Conservation (phyloP, 2,113 vertebrate species). For the Macquaria ambigua region DNA sequence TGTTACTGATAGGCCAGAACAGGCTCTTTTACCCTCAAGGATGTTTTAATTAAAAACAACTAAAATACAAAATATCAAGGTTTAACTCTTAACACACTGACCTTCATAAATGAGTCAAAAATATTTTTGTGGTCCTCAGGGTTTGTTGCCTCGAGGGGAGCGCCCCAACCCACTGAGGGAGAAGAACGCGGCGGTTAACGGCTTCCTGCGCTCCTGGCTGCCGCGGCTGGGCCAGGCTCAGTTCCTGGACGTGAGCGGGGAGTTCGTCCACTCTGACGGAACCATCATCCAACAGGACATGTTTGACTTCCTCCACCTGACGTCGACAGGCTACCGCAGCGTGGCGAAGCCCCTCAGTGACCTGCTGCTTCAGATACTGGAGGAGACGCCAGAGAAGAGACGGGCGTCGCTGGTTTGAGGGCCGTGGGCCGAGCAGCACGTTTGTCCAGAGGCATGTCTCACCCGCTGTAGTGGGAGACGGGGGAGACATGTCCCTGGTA, state of each 20-base stretch:
- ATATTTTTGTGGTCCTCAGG: constrained; percentile 79
- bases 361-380: constrained; percentile 97
- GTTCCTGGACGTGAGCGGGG: constrained; percentile 90
- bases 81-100: neutral
- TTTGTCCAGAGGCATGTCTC: constrained; percentile 63
- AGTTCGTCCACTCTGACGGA: constrained; percentile 95
- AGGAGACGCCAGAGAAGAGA: constrained; percentile 96
- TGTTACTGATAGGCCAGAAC: neutral
- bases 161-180: constrained; percentile 94
- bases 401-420: constrained; percentile 92
- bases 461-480: constrained; percentile 39
- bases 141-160: constrained; percentile 95
- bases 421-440: constrained; percentile 6
- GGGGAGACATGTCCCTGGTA: constrained; percentile 67
- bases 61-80: neutral
- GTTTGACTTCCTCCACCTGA: constrained; percentile 99
- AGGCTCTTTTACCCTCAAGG: neutral
- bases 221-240: constrained; percentile 89
- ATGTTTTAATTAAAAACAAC: neutral
- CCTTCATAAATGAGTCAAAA: neutral
- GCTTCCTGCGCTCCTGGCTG: constrained; percentile 88
- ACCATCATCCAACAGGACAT: constrained; percentile 94
- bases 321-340: constrained; percentile 89
- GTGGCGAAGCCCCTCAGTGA: constrained; percentile 94
- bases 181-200: constrained; percentile 94